Base-by-base conservation (phyloP, 2,888 invertebrate genomes). In the Phlogophora meticulosa region DNA sequence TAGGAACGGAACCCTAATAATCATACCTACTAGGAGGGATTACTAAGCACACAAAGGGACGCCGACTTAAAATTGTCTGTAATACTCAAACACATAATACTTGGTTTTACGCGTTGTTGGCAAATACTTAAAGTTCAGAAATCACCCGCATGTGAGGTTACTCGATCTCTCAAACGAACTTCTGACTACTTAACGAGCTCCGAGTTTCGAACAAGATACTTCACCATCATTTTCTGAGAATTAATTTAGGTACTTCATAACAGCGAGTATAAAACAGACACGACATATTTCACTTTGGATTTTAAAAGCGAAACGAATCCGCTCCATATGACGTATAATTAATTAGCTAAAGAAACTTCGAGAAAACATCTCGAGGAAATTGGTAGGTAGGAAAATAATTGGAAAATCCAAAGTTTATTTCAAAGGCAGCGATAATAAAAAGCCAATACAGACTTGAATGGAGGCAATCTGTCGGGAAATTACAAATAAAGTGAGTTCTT, bases 231-330 rank as follows among this genome's bases (percentile, higher is more conserved):
- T 80, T 77, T 69, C 69, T 58, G 46, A 56, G 69, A 79, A 79
- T 77, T 84, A 79, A 82, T 81, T 70, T 80, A 45, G 69, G 55
- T 40, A 65, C 73, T 79, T 80, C 71, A 77, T 77, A 78, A 78
- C 52, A 51, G 48, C 24, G 67, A 51, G 66, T 66, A 61, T 60
- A 63, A 58, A 60, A 56, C 32, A 46, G 72, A 59, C 49, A 69
- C 68, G 72, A 70, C 64, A 62, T 66, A 71, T 51, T 76, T 62
- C 36, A 72, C n/a, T 17, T 4, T 15, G 45, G 36, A 24, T 65
- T 76, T 76, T 62, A 66, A 51, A 65, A 62, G 34, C 38, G 7
- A 34, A 70, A 53, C 52, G 17, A 42, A 61, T 53, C 24, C 7
- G 1, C 53, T 71, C 38, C 10, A 53, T 76, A 58, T 66, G 61